Conservation (phyloP, 1,140 invertebrate species). For the Orius insidiosus region DNA sequence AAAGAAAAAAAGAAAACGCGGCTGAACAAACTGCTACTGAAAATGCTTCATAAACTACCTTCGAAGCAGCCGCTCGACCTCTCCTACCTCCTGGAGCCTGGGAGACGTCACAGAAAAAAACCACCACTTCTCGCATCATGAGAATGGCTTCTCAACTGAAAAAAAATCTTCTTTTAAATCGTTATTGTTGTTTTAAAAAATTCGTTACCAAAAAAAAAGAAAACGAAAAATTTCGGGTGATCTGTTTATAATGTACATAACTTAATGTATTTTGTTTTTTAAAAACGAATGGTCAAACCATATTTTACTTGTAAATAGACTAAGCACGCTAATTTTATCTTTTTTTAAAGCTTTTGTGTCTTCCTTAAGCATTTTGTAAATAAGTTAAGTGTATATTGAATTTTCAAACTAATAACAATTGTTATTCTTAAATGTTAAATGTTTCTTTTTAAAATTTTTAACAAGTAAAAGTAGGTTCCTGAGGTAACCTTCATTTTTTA, state of each 20-base stretch:
- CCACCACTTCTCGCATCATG: conserved; percentile 32
- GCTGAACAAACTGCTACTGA: conserved; percentile 56
- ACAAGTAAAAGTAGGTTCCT: conserved; percentile 1
- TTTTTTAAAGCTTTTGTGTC: conserved; percentile 6
- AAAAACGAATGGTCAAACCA: conserved; percentile 8
- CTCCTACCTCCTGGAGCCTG: conserved; percentile 40
- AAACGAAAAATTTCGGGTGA: background rate
- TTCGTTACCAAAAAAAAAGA: background rate
- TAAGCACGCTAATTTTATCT: background rate
- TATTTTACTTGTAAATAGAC: background rate
- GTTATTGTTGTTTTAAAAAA: background rate
- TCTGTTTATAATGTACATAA: conserved; percentile 2
- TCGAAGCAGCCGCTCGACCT: conserved; percentile 39
- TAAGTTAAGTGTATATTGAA: conserved; percentile 7
- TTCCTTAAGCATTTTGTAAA: conserved; percentile 4
- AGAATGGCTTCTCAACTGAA: conserved; percentile 28
- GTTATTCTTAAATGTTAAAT: conserved; percentile 8
- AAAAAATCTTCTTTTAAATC: background rate
- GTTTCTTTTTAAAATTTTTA: background rate
- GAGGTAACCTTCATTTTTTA: background rate
- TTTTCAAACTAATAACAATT: conserved; percentile 6
- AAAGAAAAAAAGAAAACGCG: conserved; percentile 52
- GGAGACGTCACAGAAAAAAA: conserved; percentile 40
- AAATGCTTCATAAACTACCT: conserved; percentile 49
- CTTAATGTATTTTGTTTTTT: conserved; percentile 3